Evolutionary conservation across 2,888 invertebrate species (phyloP), one percentile per base, ranked within the genome.

Genomic region (Athetis lepigone): DNA sequence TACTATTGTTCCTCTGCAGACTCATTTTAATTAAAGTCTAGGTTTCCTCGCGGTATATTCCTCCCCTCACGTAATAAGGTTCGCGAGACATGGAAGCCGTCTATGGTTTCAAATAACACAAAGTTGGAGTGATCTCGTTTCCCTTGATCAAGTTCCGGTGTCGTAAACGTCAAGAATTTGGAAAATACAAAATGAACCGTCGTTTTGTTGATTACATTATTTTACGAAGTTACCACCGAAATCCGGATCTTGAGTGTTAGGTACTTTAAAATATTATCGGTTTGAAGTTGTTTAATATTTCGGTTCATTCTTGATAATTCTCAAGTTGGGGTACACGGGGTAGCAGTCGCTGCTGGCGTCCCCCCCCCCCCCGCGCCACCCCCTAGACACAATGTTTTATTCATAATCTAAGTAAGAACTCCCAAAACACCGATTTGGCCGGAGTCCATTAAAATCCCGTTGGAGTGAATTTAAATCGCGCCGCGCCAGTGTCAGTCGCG

Each of bases 351-450:
- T 79, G 56, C 65, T 72, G 58, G 49, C 73, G 66, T 64, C 67
- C 58, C 68, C 65, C 63, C 70, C 43, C 19, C 11, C 25, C 51
- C 6, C 36, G 7, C 64, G 62, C 69, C 63, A 60, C 73, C 64
- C 70, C 74, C 57, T 66, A 71, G 64, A 70, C 58, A 76, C 68
- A 77, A 92, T 92, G 92, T 93, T 91, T 92, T 91, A 92, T 93
- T 92, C 91, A 92, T 91, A 85, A 88, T 85, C 84, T 77, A 81
- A 85, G 86, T 85, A 86, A 85, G 84, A 88, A 88, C 82, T 88
- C 88, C 87, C 87, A 84, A 90, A 91, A 92, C 90, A 91, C 79
- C 88, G 89, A 90, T 90, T 92, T 88, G 83, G 84, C 82, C 70
- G 79, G 81, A 88, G 86, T 88, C 89, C 89, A 90, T 90, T 91